Conservation (phyloP, 37 sponge, comb jelly and placozoan genomes). For the Halichondria panicea region DNA sequence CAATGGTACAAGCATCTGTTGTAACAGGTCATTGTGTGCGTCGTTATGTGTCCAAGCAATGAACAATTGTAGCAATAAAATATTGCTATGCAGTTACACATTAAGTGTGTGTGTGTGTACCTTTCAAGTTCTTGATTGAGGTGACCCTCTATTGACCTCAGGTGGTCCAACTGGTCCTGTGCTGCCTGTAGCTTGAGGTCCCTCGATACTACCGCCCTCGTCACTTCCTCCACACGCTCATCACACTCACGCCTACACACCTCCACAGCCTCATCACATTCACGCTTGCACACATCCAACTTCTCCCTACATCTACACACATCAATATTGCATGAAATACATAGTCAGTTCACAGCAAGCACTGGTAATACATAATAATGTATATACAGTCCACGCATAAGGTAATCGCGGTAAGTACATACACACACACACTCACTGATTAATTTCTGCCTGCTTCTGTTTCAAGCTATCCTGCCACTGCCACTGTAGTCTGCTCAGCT, state of each 20-base stretch:
- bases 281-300: too few relatives aligned
- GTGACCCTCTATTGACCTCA: neutral
- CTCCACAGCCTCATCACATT: neutral
- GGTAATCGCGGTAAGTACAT: neutral
- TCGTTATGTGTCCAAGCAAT: neutral
- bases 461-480: neutral
- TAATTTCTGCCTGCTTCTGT: constrained; percentile 21
- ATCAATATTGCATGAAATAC: neutral
- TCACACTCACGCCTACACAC: neutral
- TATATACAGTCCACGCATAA: too few relatives aligned
- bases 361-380: too few relatives aligned
- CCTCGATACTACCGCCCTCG: constrained; percentile 11
- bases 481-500: constrained; percentile 18
- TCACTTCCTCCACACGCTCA: neutral
- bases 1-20: constrained; percentile 17
- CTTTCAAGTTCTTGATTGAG: constrained; percentile 6
- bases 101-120: constrained; percentile 4
- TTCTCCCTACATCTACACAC: neutral
- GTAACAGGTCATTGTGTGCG: constrained; percentile 5
- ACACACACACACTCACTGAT: neutral
- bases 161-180: constrained; percentile 6
- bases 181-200: constrained; percentile 27
- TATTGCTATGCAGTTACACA: neutral
- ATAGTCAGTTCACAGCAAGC: too few relatives aligned
- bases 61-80: neutral